Percentiles rank a stretch among this genome's conserved stretches.
Evolutionary conservation across 2,113 vertebrate genomes (phyloP).

Genomic region (Ctenomys sociabilis): DNA sequence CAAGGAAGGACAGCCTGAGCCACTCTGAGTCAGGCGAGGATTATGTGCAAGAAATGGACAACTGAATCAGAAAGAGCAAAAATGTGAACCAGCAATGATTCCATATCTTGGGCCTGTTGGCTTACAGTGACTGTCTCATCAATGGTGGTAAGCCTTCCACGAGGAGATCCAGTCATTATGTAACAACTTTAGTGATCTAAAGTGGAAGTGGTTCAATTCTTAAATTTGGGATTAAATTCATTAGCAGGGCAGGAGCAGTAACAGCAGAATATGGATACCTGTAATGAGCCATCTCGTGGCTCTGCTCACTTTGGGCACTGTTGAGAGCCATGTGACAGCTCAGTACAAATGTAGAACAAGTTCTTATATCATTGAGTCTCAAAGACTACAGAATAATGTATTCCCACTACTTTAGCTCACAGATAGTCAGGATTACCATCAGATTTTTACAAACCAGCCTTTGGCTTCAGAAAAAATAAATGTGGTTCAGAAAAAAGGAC

Average conservation of each 20-base stretch:
- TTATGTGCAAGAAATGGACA: not conserved
- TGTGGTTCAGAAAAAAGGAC: not conserved
- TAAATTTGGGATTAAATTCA: not conserved
- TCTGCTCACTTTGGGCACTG: not conserved
- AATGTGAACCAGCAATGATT: not conserved
- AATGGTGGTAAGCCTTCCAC: not conserved
- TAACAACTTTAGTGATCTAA: not conserved
- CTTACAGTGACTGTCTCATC: not conserved
- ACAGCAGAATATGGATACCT: not conserved
- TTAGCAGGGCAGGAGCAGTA: not conserved
- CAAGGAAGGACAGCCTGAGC: not conserved
- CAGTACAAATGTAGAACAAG: not conserved
- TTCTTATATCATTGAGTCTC: not conserved
- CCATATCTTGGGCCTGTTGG: not conserved
- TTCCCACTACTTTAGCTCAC: not conserved
- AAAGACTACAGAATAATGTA: not conserved
- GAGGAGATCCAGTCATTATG: not conserved
- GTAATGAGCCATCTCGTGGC: not conserved
- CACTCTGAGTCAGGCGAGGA: not conserved
- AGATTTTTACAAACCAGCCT: slow-evolving; percentile 27
- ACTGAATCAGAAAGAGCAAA: slow-evolving; percentile 6
- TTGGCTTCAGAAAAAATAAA: slow-evolving; percentile 13
- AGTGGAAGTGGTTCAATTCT: not conserved
- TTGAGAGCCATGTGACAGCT: not conserved
- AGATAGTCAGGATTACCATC: slow-evolving; percentile 7